Percentiles rank a stretch among this genome's conserved stretches.
These are phyloP conservation scores for Eremophila alpestris DNA, from an alignment of 2,797 vertebrate species.

Conservation along the genomic window DNA sequence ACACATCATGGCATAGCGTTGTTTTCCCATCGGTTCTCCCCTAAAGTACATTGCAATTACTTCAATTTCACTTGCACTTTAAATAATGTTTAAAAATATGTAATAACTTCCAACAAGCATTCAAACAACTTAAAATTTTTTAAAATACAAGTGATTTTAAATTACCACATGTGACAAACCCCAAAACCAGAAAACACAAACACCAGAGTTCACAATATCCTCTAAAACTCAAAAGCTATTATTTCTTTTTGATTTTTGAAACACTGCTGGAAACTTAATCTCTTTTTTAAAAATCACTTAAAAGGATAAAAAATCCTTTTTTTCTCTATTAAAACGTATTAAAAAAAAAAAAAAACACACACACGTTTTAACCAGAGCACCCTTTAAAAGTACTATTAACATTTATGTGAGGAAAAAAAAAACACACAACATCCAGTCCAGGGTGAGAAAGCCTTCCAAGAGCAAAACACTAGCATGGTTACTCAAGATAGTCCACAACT, in stretches of 20 bases:
- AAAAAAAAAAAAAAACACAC: too few relatives aligned
- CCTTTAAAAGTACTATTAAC: neutral
- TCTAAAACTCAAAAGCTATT: neutral
- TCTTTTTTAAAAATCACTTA: neutral
- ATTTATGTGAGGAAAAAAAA: neutral
- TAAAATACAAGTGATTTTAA: neutral
- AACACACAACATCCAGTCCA: neutral
- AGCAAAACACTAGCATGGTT: neutral
- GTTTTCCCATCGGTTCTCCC: neutral
- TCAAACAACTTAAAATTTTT: neutral
- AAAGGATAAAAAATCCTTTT: neutral
- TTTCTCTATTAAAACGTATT: neutral
- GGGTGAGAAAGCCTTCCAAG: neutral
- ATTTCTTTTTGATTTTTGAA: neutral
- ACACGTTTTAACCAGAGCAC: neutral
- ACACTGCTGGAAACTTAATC: neutral
- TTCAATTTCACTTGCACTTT: neutral
- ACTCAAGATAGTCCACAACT: neutral
- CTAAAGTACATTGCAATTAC: neutral
- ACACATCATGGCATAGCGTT: accelerated
- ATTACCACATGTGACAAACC: neutral
- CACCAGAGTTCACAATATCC: neutral
- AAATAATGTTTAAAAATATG: neutral
- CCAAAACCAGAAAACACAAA: neutral
- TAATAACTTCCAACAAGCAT: neutral